Evolutionary conservation across 2,888 invertebrate species (phyloP).

Genomic region (Lobophora halterata): DNA sequence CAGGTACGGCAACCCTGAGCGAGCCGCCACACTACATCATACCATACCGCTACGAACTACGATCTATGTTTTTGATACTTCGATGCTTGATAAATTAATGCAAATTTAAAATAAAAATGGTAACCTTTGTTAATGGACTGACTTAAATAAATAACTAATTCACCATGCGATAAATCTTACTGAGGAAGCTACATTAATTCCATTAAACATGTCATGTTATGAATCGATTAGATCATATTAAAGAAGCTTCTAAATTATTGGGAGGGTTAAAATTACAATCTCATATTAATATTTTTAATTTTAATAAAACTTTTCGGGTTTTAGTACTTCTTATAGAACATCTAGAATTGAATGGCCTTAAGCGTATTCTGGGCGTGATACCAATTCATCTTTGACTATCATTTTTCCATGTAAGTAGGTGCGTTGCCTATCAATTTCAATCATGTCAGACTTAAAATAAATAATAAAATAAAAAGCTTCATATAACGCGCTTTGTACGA

Average conservation of each 20-base stretch:
- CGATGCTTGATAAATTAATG: constrained; percentile 7
- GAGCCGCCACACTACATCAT: constrained; percentile 32
- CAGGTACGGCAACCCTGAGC: constrained; percentile 44
- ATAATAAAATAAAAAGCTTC: constrained; percentile 17
- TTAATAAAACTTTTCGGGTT: background rate
- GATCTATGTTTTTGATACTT: constrained; percentile 33
- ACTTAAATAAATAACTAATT: constrained; percentile 15
- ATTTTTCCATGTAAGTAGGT: constrained; percentile 4
- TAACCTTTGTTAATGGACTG: too few relatives aligned
- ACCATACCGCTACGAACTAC: constrained; percentile 26
- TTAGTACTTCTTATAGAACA: too few relatives aligned
- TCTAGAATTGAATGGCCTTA: too few relatives aligned
- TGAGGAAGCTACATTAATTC: constrained; percentile 17
- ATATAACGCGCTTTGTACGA: constrained; percentile 36
- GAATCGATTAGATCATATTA: constrained; percentile 9
- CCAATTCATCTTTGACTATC: background rate
- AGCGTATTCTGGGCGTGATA: too few relatives aligned
- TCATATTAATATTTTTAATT: background rate
- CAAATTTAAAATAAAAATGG: constrained; percentile 15
- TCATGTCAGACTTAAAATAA: constrained; percentile 17
- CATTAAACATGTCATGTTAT: constrained; percentile 10
- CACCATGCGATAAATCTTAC: constrained; percentile 15
- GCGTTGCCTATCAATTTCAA: constrained; percentile 19
- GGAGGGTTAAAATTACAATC: too few relatives aligned
- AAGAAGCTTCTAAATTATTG: constrained; percentile 2